Evolutionary conservation across 1,140 invertebrate species (phyloP).

Genomic region (Bombus picipes): DNA sequence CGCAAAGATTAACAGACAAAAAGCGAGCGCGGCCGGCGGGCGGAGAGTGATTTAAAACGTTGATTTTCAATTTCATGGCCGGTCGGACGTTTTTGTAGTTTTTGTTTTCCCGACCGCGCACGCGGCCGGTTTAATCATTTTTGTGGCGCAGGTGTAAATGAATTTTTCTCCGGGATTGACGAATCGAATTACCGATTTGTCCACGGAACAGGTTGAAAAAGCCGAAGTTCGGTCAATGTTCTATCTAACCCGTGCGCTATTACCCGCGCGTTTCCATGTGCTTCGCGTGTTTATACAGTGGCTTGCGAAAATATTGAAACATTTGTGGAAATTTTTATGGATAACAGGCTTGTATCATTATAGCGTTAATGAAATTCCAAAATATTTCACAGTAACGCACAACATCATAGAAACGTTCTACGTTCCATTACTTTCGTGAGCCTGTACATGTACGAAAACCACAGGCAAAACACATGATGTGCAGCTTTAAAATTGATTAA

Average conservation of each 20-base stretch:
- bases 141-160: conserved; percentile 50
- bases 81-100: conserved; percentile 45
- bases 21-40: conserved; percentile 16
- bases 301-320: neutral
- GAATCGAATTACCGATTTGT: conserved; percentile 48
- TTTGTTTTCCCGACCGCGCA: conserved; percentile 35
- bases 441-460: no score
- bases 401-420: no score
- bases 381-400: no score
- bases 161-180: conserved; percentile 47
- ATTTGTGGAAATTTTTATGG: no score
- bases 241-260: neutral
- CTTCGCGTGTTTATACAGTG: no score
- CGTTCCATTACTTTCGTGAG: no score
- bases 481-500: no score
- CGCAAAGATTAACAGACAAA: conserved; percentile 50
- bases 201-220: conserved; percentile 27
- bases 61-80: conserved; percentile 52
- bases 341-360: no score
- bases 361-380: no score
- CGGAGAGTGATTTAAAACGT: conserved; percentile 52
- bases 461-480: no score
- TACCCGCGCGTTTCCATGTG: no score
- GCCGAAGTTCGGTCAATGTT: neutral
- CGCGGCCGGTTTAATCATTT: conserved; percentile 48